A percentile compares a stretch with the other conserved stretches of the same genome.
phyloP scores from a whole-genome alignment of 1,140 invertebrate genomes.

The Orussus abietinus region DNA sequence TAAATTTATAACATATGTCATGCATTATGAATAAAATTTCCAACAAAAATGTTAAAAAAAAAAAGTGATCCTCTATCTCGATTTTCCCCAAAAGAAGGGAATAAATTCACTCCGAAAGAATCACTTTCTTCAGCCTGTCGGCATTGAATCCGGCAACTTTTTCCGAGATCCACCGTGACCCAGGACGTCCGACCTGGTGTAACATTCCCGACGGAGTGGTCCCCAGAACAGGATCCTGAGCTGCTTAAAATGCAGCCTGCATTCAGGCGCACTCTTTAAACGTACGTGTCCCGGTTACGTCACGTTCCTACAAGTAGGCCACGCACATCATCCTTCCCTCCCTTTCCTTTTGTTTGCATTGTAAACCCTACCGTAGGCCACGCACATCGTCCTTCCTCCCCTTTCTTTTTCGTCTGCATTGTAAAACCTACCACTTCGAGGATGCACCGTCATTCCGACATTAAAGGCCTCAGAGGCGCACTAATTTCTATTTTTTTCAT shows the following conservation, averaged over 20 bases:
- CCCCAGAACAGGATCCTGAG: conserved; percentile 26
- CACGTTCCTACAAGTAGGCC: conserved; percentile 24
- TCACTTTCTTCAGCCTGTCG: conserved; percentile 12
- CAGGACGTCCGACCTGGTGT: no score
- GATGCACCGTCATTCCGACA: conserved; percentile 18
- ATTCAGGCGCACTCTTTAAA: background rate
- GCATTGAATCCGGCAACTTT: background rate
- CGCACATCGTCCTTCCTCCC: conserved; percentile 1
- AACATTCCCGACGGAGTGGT: no score
- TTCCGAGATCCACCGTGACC: background rate
- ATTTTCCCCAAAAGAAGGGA: no score
- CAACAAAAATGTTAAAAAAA: no score
- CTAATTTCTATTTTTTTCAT: conserved; percentile 9
- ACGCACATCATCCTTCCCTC: conserved; percentile 7
- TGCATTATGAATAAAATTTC: no score
- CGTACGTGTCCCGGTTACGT: conserved; percentile 18
- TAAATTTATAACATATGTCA: no score
- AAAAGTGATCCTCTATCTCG: no score
- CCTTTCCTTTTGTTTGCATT: background rate
- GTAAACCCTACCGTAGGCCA: conserved; percentile 4
- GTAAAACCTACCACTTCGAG: conserved; percentile 3
- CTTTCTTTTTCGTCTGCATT: background rate
- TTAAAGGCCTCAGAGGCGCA: conserved; percentile 14
- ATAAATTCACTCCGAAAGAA: no score
- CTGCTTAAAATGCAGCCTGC: conserved; percentile 17